Percentiles rank a stretch among this genome's conserved stretches.
phyloP scores from a whole-genome alignment of 2,113 vertebrate species.

The Strigops habroptila region DNA sequence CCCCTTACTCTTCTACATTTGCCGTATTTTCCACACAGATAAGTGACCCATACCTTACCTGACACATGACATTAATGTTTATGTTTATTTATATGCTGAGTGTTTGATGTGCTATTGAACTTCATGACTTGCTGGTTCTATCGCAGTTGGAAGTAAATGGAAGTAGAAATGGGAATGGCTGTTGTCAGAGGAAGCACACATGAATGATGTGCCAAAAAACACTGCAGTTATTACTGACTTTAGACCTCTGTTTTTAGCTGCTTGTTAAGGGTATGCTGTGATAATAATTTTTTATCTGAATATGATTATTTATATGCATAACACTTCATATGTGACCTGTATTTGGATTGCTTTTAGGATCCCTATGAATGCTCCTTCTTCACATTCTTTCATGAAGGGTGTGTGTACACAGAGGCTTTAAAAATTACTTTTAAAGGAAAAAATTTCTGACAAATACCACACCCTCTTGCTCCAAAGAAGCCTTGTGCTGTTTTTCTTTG shows the following conservation, averaged over 20 bases:
- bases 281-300: background rate
- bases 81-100: background rate
- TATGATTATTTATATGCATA: background rate
- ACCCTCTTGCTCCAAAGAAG: background rate
- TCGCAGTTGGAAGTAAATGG: background rate
- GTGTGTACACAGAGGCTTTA: background rate
- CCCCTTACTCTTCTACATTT: background rate
- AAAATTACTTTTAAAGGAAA: background rate
- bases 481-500: background rate
- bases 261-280: background rate
- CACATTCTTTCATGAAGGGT: background rate
- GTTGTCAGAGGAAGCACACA: background rate
- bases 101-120: background rate
- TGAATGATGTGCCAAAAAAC: background rate
- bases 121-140: background rate
- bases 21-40: background rate
- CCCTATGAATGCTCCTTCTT: background rate
- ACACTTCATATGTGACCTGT: background rate
- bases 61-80: background rate
- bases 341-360: background rate
- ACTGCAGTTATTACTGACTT: background rate
- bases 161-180: background rate
- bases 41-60: background rate
- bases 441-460: background rate
- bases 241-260: background rate